These are phyloP conservation scores for Abrostola triplasia DNA, from an alignment of 2,888 invertebrate genomes.

Conservation along the genomic window DNA sequence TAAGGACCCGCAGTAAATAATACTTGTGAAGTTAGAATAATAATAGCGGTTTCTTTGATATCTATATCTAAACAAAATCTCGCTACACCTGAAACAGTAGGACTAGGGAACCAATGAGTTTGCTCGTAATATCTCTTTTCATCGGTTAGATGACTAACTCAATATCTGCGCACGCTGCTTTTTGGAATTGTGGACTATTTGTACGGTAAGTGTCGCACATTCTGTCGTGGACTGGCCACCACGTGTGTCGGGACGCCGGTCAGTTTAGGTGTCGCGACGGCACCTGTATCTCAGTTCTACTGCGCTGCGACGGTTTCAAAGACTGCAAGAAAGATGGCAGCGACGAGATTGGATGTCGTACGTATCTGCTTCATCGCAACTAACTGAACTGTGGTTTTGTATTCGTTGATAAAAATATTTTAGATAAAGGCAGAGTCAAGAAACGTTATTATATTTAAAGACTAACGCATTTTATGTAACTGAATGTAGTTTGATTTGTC, in stretches of 20 bases:
- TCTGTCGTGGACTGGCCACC: constrained; percentile 74
- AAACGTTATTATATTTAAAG: no score
- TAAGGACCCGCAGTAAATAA: no score
- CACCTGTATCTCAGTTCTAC: constrained; percentile 90
- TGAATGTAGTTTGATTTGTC: no score
- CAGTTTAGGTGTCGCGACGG: constrained; percentile 92
- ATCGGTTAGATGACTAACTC: constrained; percentile 13
- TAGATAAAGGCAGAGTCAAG: background rate
- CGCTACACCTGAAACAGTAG: no score
- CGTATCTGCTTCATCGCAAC: constrained; percentile 70
- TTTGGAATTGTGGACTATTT: constrained; percentile 49
- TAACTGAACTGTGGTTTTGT: constrained; percentile 44
- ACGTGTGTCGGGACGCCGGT: constrained; percentile 83
- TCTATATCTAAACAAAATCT: no score
- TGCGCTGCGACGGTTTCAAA: constrained; percentile 92
- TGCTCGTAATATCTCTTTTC: constrained; percentile 8
- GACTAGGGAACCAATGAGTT: background rate
- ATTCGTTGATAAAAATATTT: constrained; percentile 9
- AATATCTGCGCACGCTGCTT: constrained; percentile 72
- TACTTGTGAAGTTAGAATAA: no score
- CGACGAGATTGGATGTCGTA: constrained; percentile 90
- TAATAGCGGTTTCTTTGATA: no score
- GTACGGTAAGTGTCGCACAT: constrained; percentile 76
- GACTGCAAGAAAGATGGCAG: constrained; percentile 91
- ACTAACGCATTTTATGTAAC: no score